phyloP scores from a whole-genome alignment of 2,888 invertebrate genomes.

The Drosophila kokeensis region DNA sequence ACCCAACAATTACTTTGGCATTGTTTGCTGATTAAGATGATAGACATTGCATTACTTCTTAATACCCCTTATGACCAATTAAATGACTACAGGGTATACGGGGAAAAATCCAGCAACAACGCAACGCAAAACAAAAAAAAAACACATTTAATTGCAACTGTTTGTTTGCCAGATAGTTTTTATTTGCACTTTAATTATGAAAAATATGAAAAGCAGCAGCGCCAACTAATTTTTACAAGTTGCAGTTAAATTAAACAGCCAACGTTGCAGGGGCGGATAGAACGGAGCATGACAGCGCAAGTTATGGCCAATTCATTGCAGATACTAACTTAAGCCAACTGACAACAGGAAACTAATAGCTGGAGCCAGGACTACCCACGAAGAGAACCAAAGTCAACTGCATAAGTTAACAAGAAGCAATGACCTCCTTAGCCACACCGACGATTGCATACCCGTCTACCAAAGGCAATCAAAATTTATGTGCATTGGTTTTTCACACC shows the following conservation, averaged over 20 bases:
- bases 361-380: neutral
- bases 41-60: neutral
- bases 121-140: conserved; percentile 7
- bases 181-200: conserved; percentile 78
- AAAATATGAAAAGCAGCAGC: conserved; percentile 57
- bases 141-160: conserved; percentile 71
- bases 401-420: neutral
- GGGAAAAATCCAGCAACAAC: conserved; percentile 7
- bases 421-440: neutral
- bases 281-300: conserved; percentile 1
- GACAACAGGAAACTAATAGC: neutral
- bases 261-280: neutral
- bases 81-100: conserved; percentile 21
- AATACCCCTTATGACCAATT: conserved; percentile 3
- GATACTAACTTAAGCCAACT: conserved; percentile 4
- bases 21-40: neutral
- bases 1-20: neutral
- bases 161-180: conserved; percentile 74
- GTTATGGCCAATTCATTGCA: conserved; percentile 38
- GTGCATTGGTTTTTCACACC: conserved; percentile 21
- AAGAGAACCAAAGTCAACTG: neutral
- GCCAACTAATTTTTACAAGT: conserved; percentile 72
- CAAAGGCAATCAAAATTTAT: conserved; percentile 1
- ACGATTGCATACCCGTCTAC: neutral
- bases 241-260: conserved; percentile 54